Evolutionary conservation across 2,888 invertebrate species (phyloP).

Genomic region (Sisyra nigra): DNA sequence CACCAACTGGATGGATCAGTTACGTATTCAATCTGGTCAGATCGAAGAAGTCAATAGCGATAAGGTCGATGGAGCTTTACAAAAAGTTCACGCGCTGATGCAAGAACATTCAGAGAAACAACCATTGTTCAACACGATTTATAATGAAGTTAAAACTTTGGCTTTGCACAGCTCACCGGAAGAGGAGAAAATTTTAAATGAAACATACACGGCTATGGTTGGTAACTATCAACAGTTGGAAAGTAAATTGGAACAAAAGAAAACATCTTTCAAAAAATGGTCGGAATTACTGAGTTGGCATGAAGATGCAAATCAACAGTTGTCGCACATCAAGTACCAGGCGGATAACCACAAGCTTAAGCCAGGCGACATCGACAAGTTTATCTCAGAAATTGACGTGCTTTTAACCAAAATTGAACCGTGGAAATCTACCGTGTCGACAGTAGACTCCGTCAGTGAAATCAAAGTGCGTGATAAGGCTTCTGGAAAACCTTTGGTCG

Average conservation of each 20-base stretch:
- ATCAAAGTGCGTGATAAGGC: conserved; percentile 54
- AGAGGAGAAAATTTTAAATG: conserved; percentile 54
- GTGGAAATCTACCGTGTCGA: conserved; percentile 53
- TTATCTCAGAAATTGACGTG: conserved; percentile 51
- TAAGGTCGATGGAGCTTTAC: conserved; percentile 61
- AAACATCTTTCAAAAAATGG: conserved; percentile 64
- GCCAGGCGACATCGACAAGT: conserved; percentile 49
- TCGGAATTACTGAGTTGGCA: conserved; percentile 68
- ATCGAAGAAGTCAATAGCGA: conserved; percentile 69
- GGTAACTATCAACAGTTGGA: conserved; percentile 64
- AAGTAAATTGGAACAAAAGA: conserved; percentile 56
- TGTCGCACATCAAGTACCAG: conserved; percentile 66
- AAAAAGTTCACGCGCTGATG: conserved; percentile 60
- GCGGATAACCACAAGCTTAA: conserved; percentile 57
- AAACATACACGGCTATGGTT: conserved; percentile 59
- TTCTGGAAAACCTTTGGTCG: conserved; percentile 54
- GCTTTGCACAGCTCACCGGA: conserved; percentile 52
- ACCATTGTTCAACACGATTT: conserved; percentile 58
- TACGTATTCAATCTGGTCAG: conserved; percentile 53
- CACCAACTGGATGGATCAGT: conserved; percentile 61
- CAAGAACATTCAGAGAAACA: conserved; percentile 78
- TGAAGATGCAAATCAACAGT: conserved; percentile 59
- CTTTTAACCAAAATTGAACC: conserved; percentile 47
- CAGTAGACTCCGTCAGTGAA: conserved; percentile 49
- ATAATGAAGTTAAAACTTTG: conserved; percentile 68